Base-by-base conservation (phyloP, 2,888 invertebrate genomes). In the Sericinus montela region DNA sequence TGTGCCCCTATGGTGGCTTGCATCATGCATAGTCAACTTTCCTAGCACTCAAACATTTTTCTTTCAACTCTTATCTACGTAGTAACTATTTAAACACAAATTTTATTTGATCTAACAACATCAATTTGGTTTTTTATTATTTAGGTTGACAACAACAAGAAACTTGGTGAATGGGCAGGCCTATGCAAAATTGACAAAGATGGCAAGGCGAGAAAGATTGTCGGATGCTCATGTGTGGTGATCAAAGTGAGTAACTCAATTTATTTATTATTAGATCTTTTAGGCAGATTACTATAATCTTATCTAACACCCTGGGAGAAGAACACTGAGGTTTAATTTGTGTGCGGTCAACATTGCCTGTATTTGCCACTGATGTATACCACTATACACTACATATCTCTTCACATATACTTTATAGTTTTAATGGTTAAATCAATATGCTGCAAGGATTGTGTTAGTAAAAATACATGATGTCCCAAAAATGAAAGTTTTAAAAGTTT, bases 121-220 rank as follows among this genome's bases (percentile, higher is more conserved):
- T 6, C 9, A 38, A 39, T 37, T 16, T 9, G 29, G 4, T 7
- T 3, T 19, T 3, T 19, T 25, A 25, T 25, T 19, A 25, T 25
- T 25, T 11, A 92, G 82, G 98, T 99, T 42, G 98, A 99, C 81
- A 98, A 98, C 87, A 99, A 98, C 91, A 99, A 99, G 90, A 98
- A 98, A 80, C 92, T 99, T 48, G 99, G 99, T 40, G 99, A 99
- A 91, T 99, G 99, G 98, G 97, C 98, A 40, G 99, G 99, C 60
- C 93, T 99, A 53, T 99, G 99, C 91, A 99, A 99, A 91, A 97
- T 99, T 73, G 99, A 99, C 91, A 98, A 96, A 76, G 98, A 98
- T 66, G 99, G 99, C 72, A 99, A 99, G 81, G 98, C 99, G 55
- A 93, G 99, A 67, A 99, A 99, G 91, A 97, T 99, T 58, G 98